phyloP scores from a whole-genome alignment of 2,888 invertebrate species.

The Dicranocentrus wangi region DNA sequence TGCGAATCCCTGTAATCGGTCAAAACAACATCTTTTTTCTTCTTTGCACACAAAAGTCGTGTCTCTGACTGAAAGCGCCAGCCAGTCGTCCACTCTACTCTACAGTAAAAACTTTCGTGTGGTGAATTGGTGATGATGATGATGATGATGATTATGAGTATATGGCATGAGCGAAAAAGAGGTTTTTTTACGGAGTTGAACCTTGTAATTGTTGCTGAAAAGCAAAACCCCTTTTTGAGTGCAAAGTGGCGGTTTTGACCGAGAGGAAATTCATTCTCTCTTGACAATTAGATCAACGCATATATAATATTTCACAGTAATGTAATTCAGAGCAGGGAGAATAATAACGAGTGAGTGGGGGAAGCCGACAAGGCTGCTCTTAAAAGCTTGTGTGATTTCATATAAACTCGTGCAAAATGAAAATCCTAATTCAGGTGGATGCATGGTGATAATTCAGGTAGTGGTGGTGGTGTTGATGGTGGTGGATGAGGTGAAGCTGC shows the following conservation, averaged over 20 bases:
- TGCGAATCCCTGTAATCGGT: slow-evolving; percentile 27
- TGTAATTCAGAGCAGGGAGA: neutral
- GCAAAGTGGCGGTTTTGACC: too few species aligned
- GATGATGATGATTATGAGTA: too few species aligned
- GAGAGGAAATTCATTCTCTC: too few species aligned
- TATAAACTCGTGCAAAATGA: neutral
- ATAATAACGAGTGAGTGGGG: neutral
- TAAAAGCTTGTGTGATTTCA: neutral
- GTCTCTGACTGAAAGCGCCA: neutral
- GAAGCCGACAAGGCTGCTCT: neutral
- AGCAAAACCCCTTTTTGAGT: too few species aligned
- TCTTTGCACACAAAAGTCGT: neutral
- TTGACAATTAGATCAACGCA: neutral
- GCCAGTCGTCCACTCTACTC: neutral
- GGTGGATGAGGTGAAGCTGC: neutral
- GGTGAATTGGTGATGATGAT: too few species aligned
- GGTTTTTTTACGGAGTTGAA: too few species aligned
- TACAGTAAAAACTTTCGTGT: too few species aligned
- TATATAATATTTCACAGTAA: neutral
- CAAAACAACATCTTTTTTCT: neutral
- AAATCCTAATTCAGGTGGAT: neutral
- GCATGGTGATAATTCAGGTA: neutral
- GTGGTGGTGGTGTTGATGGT: neutral
- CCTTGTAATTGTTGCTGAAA: too few species aligned
- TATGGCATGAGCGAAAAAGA: too few species aligned